A percentile compares a stretch with the other conserved stretches of the same genome.
phyloP scores from a whole-genome alignment of 2,113 vertebrate species.

The Edolisoma coerulescens region DNA sequence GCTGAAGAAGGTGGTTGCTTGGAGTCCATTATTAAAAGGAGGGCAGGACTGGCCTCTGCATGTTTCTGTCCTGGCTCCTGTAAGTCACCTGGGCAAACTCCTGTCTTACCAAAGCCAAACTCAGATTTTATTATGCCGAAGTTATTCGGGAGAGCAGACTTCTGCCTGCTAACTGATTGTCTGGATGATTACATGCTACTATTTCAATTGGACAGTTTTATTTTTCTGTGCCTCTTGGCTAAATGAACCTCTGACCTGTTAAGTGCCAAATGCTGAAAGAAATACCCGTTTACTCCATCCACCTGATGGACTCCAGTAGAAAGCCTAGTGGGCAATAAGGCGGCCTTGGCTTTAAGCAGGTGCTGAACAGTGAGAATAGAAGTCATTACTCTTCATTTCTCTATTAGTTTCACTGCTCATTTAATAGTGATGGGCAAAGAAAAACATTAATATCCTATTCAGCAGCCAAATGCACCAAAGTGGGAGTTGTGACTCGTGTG shows the following conservation, averaged over 20 bases:
- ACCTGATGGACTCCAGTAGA: background rate
- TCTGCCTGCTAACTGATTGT: background rate
- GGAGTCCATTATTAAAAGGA: background rate
- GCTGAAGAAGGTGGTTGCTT: background rate
- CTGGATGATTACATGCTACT: background rate
- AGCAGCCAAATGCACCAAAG: background rate
- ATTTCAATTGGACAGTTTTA: background rate
- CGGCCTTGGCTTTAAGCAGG: background rate
- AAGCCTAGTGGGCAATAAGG: background rate
- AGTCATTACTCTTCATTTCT: background rate
- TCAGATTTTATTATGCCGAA: background rate
- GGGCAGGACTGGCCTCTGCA: background rate
- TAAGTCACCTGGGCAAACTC: background rate
- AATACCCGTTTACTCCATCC: background rate
- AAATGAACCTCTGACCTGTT: background rate
- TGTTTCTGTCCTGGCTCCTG: background rate
- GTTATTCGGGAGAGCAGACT: background rate
- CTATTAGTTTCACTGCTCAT: background rate
- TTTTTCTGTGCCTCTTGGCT: background rate
- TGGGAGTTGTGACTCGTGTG: background rate
- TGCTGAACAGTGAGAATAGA: background rate
- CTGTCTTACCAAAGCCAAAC: background rate
- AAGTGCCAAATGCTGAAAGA: slow-evolving; percentile 8
- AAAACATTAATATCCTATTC: background rate
- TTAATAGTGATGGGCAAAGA: background rate